Evolutionary conservation across 1,140 invertebrate species (phyloP).

Genomic region (Sitodiplosis mosellana): DNA sequence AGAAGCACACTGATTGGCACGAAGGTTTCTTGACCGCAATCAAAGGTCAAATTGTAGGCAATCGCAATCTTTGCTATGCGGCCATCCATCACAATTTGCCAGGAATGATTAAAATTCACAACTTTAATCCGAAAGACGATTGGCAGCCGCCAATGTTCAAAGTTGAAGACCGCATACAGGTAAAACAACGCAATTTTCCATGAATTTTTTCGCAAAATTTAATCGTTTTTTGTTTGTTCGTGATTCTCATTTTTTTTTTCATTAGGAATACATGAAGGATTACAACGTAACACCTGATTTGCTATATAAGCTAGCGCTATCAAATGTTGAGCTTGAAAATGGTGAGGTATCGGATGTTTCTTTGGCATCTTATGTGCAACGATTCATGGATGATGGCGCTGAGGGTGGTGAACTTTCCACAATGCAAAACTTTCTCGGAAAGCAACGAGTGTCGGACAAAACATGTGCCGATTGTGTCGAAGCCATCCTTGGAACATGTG

Average conservation of each 20-base stretch:
- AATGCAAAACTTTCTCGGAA: background rate
- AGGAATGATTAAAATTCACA: constrained; percentile 24
- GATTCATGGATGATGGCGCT: background rate
- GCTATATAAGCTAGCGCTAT: constrained; percentile 2
- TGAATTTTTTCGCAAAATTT: too few relatives aligned
- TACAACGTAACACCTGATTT: background rate
- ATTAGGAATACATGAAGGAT: background rate
- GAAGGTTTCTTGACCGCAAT: constrained; percentile 63
- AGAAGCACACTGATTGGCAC: constrained; percentile 41
- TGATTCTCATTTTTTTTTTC: background rate
- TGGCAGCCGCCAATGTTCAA: constrained; percentile 36
- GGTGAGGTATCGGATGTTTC: background rate
- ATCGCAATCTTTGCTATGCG: constrained; percentile 57
- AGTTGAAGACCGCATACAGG: constrained; percentile 12
- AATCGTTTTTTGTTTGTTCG: too few relatives aligned
- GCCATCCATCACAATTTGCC: constrained; percentile 30
- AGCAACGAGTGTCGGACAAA: constrained; percentile 13
- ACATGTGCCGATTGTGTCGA: constrained; percentile 63
- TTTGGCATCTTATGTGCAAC: background rate
- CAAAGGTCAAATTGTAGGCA: constrained; percentile 60
- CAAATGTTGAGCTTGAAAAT: constrained; percentile 2
- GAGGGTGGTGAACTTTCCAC: background rate
- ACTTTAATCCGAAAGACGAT: constrained; percentile 26
- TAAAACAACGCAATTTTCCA: constrained; percentile 3
- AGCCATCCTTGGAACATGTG: constrained; percentile 63